Evolutionary conservation across 2,888 invertebrate genomes (phyloP).

Genomic region (Conistra vaccinii): DNA sequence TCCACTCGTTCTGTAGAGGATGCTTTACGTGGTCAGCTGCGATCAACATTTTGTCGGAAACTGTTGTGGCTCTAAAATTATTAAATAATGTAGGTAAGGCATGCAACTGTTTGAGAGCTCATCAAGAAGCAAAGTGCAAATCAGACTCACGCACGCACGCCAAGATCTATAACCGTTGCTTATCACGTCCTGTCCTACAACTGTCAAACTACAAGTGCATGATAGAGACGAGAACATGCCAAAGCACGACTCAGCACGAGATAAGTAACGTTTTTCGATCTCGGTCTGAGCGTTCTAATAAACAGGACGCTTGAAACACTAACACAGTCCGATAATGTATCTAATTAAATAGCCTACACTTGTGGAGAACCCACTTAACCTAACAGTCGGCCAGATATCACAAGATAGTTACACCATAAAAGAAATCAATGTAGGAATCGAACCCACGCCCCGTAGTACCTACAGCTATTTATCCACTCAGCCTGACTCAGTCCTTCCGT

Average conservation of each 20-base stretch:
- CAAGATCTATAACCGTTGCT: not conserved
- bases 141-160: not conserved
- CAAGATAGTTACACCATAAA: not conserved
- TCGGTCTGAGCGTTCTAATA: not conserved
- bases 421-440: not conserved
- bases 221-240: not conserved
- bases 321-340: slow-evolving; percentile 5
- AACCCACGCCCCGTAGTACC: not conserved
- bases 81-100: not conserved
- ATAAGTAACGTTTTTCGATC: not conserved
- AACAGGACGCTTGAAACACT: slow-evolving; percentile 11
- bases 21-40: slow-evolving; percentile 91
- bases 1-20: slow-evolving; percentile 97
- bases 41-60: slow-evolving; percentile 20
- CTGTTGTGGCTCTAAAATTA: not conserved
- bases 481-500: not conserved
- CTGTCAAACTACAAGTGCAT: not conserved
- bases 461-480: not conserved
- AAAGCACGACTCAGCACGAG: not conserved
- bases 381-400: no score
- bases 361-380: not conserved
- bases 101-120: not conserved
- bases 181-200: not conserved
- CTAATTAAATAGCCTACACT: not conserved
- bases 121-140: not conserved